These are phyloP conservation scores for Zonitis immaculata DNA, from an alignment of 2,888 invertebrate genomes.

Conservation along the genomic window DNA sequence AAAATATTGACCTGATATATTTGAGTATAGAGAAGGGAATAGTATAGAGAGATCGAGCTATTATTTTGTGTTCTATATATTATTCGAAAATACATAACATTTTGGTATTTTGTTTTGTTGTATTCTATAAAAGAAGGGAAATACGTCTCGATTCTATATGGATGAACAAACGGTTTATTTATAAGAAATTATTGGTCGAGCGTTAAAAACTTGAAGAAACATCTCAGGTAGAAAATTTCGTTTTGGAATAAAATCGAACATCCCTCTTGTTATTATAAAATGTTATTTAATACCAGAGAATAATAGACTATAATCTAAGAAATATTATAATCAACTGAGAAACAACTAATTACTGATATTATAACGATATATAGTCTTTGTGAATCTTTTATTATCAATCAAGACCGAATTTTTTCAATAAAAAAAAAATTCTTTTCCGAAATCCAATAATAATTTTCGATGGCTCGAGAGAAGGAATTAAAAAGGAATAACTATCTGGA, in stretches of 20 bases:
- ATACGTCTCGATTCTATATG: neutral
- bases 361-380: neutral
- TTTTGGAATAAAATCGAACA: neutral
- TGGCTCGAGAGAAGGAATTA: neutral
- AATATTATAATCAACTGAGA: neutral
- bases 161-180: too few species aligned
- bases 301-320: neutral
- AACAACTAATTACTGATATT: neutral
- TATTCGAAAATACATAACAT: too few species aligned
- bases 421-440: too few species aligned
- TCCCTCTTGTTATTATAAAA: neutral
- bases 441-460: neutral
- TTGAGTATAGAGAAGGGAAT: too few species aligned
- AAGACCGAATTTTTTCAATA: too few species aligned
- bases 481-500: neutral
- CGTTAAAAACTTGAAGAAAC: neutral
- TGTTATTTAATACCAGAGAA: neutral
- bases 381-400: neutral
- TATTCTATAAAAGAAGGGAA: neutral
- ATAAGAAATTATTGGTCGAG: neutral
- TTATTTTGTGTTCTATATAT: too few species aligned
- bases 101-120: neutral
- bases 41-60: too few species aligned
- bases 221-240: neutral
- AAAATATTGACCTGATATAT: too few species aligned